Percentiles rank a stretch among this genome's conserved stretches.
Conservation (phyloP, 2,797 vertebrate species). For the Notolepis coatsorum region DNA sequence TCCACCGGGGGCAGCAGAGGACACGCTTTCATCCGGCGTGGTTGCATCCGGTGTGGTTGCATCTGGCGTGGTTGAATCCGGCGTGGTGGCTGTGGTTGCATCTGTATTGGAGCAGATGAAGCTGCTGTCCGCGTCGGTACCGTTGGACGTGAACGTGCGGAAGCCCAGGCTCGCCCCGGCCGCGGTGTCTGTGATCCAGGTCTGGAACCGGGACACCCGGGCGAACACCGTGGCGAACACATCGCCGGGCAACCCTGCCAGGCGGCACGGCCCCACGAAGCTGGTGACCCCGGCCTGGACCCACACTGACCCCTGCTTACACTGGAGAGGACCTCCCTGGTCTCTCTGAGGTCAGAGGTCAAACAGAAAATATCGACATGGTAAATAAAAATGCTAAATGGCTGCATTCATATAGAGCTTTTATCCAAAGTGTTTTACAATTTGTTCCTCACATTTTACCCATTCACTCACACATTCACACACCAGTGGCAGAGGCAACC, state of each 20-base stretch:
- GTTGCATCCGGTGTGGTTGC: too few species aligned
- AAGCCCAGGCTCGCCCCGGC: constrained; percentile 10
- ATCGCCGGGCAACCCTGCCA: constrained; percentile 23
- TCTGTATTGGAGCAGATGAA: neutral
- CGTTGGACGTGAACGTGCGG: constrained; percentile 2
- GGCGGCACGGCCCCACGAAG: constrained; percentile 39
- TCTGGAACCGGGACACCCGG: constrained; percentile 39
- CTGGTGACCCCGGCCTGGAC: constrained; percentile 46
- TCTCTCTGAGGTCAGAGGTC: constrained; percentile 43
- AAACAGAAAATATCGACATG: too few species aligned
- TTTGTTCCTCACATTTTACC: too few species aligned
- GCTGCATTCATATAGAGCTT: too few species aligned
- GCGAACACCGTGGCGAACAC: too few species aligned
- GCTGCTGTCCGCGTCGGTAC: constrained; percentile 17
- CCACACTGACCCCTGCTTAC: constrained; percentile 40
- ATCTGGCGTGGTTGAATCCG: too few species aligned
- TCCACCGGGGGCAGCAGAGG: too few species aligned
- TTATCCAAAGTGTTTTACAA: too few species aligned
- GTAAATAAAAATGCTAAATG: too few species aligned
- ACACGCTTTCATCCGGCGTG: too few species aligned
- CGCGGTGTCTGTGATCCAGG: constrained; percentile 32
- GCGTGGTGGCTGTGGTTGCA: neutral
- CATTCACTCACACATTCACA: too few species aligned
- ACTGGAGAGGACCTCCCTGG: constrained; percentile 51
- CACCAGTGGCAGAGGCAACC: too few species aligned